Evolutionary conservation across 2,797 vertebrate genomes (phyloP).

Genomic region (Sebastiscus albofasciatus): DNA sequence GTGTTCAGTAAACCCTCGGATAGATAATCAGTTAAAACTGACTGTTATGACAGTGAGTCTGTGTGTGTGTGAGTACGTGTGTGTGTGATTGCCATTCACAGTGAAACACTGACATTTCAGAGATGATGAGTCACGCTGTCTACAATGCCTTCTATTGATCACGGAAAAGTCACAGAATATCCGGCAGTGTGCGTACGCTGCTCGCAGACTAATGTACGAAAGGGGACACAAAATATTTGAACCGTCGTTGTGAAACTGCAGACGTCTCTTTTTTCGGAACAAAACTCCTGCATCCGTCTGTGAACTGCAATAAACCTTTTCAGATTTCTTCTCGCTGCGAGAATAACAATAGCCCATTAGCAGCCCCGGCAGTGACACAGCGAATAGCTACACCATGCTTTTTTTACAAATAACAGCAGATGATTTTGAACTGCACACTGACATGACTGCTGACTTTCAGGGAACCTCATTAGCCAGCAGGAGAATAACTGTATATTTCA

Average conservation of each 20-base stretch:
- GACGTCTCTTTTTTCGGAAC: neutral
- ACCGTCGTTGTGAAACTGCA: neutral
- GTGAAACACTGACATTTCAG: constrained; percentile 15
- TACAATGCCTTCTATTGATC: neutral
- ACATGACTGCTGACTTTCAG: constrained; percentile 15
- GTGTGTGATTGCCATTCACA: neutral
- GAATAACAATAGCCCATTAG: constrained; percentile 32
- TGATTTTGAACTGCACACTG: constrained; percentile 16
- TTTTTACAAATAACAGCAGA: constrained; percentile 13
- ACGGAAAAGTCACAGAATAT: neutral
- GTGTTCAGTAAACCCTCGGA: neutral
- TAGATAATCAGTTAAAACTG: neutral
- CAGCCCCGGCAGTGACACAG: neutral
- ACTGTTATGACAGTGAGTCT: neutral
- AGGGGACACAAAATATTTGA: neutral
- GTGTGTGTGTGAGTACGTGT: accelerated
- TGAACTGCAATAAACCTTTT: neutral
- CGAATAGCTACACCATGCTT: neutral
- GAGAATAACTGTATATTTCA: constrained; percentile 21
- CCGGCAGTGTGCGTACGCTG: neutral
- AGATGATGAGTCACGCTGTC: neutral
- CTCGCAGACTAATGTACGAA: neutral
- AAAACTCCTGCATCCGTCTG: constrained; percentile 14
- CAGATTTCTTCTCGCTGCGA: neutral
- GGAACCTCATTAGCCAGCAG: constrained; percentile 24